Evolutionary conservation across 64 coral and sea anemone species (phyloP), one percentile per base, ranked within the genome.

Genomic region (Acropora tenuis): DNA sequence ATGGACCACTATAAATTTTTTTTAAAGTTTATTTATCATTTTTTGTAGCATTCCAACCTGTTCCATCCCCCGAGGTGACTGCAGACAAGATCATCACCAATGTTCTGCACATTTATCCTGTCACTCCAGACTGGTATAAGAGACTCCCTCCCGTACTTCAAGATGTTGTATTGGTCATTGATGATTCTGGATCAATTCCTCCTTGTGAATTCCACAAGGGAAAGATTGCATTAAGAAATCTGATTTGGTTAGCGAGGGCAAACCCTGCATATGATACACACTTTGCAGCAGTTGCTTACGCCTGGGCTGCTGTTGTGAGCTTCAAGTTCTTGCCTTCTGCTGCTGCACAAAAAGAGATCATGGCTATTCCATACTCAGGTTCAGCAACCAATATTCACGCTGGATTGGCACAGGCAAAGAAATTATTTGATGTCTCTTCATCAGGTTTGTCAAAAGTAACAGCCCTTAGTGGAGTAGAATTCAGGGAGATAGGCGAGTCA

Each of bases 271-370:
- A 83, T 67, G 17, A 88, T 20, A 75, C 50, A 19, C 75, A 76
- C 17, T 88, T 76, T 43, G 73, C 86, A 8, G 68, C 86, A 41
- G 86, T 88, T 42, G 76, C 86, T n/a, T 88, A 60, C 60, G 41
- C 65, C 5, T 1, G 1, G 41, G 8, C 49, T 0, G 72, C 72
- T 40, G 49, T 2, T 7, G 73, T 77, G 13, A 60, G 55, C 73
- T 88, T 88, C 73, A 76, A 44, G 65, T 76, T 88, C 19, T 19
- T 44, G 9, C 30, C 48, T 45, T 5, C 1, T n/a, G 0, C 20
- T 6, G 30, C 4, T 52, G 86, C 86, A 42, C n/a, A 41, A 3
- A 16, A 43, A 0, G 12, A 30, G 30, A 18, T 88, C 17, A 45
- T 19, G 16, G 77, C 16, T 10, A 88, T 88, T 30, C 2, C 17